Percentiles rank a stretch among this genome's conserved stretches.
Conservation (phyloP, 2,113 vertebrate genomes). For the Rhombomys opimus region DNA sequence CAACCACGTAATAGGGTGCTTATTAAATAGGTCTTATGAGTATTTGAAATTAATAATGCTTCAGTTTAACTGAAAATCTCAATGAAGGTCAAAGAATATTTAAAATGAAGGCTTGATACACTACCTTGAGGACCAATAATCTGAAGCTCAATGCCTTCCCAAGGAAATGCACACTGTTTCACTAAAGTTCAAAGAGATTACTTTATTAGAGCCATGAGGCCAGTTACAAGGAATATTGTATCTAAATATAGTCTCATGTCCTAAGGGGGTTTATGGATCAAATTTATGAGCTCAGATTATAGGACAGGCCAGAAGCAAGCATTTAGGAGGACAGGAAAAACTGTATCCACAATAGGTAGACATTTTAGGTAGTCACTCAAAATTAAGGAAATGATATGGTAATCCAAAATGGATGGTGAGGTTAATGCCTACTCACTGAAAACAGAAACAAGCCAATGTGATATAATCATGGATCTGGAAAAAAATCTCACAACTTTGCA, state of each 20-base stretch:
- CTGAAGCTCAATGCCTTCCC: slow-evolving; percentile 41
- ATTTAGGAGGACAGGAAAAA: slow-evolving; percentile 22
- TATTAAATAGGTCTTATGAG: slow-evolving; percentile 53
- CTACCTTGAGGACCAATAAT: slow-evolving; percentile 42
- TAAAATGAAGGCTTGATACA: slow-evolving; percentile 59
- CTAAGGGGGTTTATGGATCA: slow-evolving; percentile 7
- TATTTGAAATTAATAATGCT: slow-evolving; percentile 61
- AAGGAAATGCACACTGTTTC: slow-evolving; percentile 58
- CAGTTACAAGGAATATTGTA: slow-evolving; percentile 31
- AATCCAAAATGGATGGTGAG: slow-evolving; percentile 30
- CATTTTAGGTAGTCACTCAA: slow-evolving; percentile 22
- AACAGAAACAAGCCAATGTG: background rate
- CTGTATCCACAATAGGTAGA: slow-evolving; percentile 9
- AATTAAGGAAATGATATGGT: slow-evolving; percentile 47
- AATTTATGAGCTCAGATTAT: slow-evolving; percentile 22
- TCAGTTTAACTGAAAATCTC: slow-evolving; percentile 52
- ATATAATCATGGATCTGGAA: background rate
- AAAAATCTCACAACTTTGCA: background rate
- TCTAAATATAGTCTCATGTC: slow-evolving; percentile 47
- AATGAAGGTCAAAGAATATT: slow-evolving; percentile 43
- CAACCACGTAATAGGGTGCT: slow-evolving; percentile 40
- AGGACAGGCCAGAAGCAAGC: slow-evolving; percentile 39
- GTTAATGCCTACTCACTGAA: slow-evolving; percentile 2
- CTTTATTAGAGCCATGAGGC: slow-evolving; percentile 34
- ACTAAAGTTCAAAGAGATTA: slow-evolving; percentile 53